Evolutionary conservation across 1,140 invertebrate genomes (phyloP), one percentile per base, ranked within the genome.

Genomic region (Drosophila aff.): DNA sequence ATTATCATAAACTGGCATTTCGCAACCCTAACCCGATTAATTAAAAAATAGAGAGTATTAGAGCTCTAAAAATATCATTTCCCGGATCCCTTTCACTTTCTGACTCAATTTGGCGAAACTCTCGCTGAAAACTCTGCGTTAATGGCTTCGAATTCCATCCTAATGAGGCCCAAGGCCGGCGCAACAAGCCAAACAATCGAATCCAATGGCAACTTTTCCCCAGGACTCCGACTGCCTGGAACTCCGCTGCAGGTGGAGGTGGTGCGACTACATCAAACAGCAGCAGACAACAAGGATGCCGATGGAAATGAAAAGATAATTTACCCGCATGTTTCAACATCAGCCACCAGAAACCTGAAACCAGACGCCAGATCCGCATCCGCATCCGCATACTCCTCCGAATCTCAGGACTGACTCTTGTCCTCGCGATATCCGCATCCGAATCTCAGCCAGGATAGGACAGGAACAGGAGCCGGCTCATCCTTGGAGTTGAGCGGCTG

Each of bases 231-330:
- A 33, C 31, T 36, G 33, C 60, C 31, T 11, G 3, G 40, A 18
- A 43, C 36, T 26, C 13, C 33, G 44, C 31, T 67, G 46, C 36
- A 50, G 65, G 61, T 38, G 23, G 55, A 62, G 41, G 40, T 36
- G 63, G 40, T 31, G 57, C 50, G 52, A 61, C 61, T 6, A 65
- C 40, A 44, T 28, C 57, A 44, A 61, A 49, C 23, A 28, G 47
- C 26, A 44, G 43, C 36, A 16, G 59, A 53, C 46, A 40, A 55
- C 44, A 36, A 46, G 46, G 59, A 76, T 40, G 66, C 77, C 89
- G 80, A 81, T 79, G 81, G 81, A 89, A 90, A 85, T 89, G 81
- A 89, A 90, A 90, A 90, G 85, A 89, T 89, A 89, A 89, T 89
- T 89, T 85, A 89, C 85, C 85, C 85, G 85, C 84, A 90, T 89